phyloP scores from a whole-genome alignment of 2,113 vertebrate species.

The Muntiacus muntjak region DNA sequence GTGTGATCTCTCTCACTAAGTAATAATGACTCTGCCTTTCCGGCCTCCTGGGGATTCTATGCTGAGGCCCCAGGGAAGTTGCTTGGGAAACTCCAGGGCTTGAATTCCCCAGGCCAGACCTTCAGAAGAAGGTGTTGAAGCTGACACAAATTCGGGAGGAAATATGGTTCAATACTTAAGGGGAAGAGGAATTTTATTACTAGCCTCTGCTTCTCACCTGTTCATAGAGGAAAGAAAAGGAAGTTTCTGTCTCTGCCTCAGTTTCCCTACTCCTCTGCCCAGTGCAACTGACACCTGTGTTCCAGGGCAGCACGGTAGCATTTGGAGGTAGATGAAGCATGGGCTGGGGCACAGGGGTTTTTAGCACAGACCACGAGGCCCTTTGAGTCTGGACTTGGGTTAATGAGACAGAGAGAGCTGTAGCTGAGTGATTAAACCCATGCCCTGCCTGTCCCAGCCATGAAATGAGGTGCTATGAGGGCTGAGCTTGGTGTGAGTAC shows the following conservation, averaged over 20 bases:
- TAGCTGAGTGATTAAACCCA: not conserved
- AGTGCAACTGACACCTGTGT: too few relatives aligned
- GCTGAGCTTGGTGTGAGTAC: not conserved
- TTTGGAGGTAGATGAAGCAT: not conserved
- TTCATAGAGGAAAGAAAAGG: not conserved
- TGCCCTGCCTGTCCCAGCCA: not conserved
- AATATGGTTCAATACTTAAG: not conserved
- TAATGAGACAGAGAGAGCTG: not conserved
- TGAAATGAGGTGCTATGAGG: not conserved
- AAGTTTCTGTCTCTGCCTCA: not conserved
- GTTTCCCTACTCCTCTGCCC: not conserved
- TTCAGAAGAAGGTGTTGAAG: not conserved
- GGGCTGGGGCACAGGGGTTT: too few relatives aligned
- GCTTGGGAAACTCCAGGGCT: not conserved
- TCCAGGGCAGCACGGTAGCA: not conserved
- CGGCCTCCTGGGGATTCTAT: not conserved
- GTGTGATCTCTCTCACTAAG: conserved; percentile 39
- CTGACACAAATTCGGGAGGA: not conserved
- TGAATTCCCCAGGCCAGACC: conserved; percentile 12
- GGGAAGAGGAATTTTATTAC: not conserved
- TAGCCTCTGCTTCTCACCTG: not conserved
- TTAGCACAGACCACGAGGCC: not conserved
- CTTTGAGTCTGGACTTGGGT: not conserved
- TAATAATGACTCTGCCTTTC: conserved; percentile 44
- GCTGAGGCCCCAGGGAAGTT: not conserved